Evolutionary conservation across 2,113 vertebrate species (phyloP).

Genomic region (Antigone vipio): DNA sequence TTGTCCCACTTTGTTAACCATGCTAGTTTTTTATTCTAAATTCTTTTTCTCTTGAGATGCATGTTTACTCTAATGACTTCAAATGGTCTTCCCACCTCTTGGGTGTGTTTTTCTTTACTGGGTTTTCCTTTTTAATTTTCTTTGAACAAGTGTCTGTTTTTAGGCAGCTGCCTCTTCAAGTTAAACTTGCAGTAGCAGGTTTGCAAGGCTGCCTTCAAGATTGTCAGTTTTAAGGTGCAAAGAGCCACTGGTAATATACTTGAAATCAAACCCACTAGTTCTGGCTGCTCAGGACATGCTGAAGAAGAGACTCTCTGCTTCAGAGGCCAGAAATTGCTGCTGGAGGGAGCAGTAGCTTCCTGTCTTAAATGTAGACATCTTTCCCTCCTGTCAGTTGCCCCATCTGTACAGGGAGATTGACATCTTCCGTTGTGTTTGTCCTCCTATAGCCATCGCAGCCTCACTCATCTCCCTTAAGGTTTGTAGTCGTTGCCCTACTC

Average conservation of each 20-base stretch:
- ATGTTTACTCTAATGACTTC: background rate
- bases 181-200: background rate
- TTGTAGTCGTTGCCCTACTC: background rate
- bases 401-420: background rate
- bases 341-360: background rate
- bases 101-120: background rate
- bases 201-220: background rate
- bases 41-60: background rate
- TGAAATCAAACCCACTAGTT: background rate
- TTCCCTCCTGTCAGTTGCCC: background rate
- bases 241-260: background rate
- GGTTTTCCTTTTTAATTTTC: conserved; percentile 1
- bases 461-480: background rate
- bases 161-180: background rate
- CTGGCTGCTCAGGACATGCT: background rate
- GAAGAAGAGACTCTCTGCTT: background rate
- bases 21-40: background rate
- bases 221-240: background rate
- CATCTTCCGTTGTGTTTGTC: background rate
- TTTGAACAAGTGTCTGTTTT: background rate
- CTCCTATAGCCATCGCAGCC: background rate
- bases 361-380: background rate
- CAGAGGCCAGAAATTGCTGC: background rate
- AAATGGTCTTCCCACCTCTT: background rate
- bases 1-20: background rate